A percentile compares a stretch with the other conserved stretches of the same genome.
Evolutionary conservation across 2,113 vertebrate species (phyloP).

Genomic region (Pristiophorus japonicus): DNA sequence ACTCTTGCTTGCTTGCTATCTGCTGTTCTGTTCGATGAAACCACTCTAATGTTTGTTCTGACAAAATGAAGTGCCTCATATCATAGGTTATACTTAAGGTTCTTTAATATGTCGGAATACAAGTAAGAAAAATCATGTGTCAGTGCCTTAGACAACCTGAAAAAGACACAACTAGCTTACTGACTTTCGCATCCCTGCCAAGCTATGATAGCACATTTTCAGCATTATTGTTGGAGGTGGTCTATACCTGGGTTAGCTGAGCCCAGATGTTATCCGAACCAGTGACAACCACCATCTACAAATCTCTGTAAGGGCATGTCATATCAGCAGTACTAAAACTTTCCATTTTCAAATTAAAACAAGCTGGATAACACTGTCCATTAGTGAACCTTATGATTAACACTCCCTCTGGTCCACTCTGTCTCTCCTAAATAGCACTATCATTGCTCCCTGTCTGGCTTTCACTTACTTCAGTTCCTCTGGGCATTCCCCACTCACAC

Average conservation of each 20-base stretch:
- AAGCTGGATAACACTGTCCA: background rate
- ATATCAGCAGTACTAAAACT: background rate
- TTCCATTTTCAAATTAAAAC: conserved; percentile 26
- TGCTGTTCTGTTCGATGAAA: background rate
- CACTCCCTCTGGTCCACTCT: conserved; percentile 5
- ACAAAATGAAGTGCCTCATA: background rate
- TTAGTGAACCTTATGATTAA: conserved; percentile 26
- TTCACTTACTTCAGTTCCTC: conserved; percentile 26
- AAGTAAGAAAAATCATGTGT: background rate
- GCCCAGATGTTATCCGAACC: background rate
- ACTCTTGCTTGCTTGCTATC: background rate
- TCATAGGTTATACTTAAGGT: background rate
- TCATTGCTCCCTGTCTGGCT: background rate
- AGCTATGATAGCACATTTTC: background rate
- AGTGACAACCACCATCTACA: background rate
- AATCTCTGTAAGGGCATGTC: background rate
- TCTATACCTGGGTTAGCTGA: background rate
- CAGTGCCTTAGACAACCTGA: background rate
- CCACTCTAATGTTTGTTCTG: background rate
- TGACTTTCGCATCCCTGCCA: background rate
- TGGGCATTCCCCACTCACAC: background rate
- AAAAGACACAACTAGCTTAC: background rate
- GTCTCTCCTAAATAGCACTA: conserved; percentile 11
- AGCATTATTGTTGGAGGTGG: background rate
- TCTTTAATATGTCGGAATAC: background rate